These are phyloP conservation scores for Sus cebifrons DNA, from an alignment of 2,797 vertebrate genomes.

Conservation along the genomic window DNA sequence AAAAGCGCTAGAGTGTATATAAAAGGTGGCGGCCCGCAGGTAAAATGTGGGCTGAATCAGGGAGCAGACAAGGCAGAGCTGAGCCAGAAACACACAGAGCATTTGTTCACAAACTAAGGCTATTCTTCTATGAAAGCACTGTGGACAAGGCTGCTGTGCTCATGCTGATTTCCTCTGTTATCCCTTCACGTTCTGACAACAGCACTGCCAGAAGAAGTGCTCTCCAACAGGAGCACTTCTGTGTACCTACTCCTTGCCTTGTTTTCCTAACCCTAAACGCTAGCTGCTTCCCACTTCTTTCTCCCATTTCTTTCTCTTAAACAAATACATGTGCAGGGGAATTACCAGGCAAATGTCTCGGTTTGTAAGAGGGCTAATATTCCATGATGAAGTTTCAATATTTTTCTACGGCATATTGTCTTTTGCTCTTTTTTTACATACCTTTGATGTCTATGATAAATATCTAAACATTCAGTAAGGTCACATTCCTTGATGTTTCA, in stretches of 20 bases:
- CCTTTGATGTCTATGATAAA: background rate
- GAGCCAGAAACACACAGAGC: constrained; percentile 80
- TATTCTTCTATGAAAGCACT: constrained; percentile 74
- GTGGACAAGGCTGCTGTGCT: constrained; percentile 66
- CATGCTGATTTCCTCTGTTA: constrained; percentile 71
- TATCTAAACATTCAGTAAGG: background rate
- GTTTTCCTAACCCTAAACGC: constrained; percentile 49
- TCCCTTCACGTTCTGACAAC: constrained; percentile 52
- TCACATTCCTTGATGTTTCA: background rate
- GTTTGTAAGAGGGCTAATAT: constrained; percentile 4
- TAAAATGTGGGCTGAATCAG: constrained; percentile 71
- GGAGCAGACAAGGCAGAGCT: constrained; percentile 64
- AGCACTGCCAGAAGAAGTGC: background rate
- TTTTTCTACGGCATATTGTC: background rate
- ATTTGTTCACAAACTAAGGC: constrained; percentile 63
- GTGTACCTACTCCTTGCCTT: constrained; percentile 37
- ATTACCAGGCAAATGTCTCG: background rate
- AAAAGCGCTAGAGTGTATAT: background rate
- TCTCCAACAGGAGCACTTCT: background rate
- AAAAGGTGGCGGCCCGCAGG: constrained; percentile 65
- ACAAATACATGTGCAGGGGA: constrained; percentile 38
- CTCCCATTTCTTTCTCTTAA: constrained; percentile 15
- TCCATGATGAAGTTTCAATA: background rate
- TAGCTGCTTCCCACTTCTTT: constrained; percentile 14
- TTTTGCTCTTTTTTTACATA: background rate